Conservation (phyloP, 2,888 invertebrate genomes). For the Carabus problematicus region DNA sequence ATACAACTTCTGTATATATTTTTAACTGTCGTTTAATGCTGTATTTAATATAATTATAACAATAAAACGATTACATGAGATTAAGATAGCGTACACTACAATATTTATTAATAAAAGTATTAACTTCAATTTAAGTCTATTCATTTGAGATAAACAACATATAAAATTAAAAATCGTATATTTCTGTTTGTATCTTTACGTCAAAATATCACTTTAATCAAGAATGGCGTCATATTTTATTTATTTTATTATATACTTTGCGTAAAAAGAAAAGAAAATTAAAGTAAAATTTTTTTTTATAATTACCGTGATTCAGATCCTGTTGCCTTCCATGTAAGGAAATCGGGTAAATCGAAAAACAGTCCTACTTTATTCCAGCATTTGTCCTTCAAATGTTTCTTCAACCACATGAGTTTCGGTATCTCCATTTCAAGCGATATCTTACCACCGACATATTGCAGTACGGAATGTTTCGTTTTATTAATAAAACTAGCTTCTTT, state of each 20-base stretch:
- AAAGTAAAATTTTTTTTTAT: background rate
- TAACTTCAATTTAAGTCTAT: background rate
- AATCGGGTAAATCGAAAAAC: constrained; percentile 93
- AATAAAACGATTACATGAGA: too few relatives aligned
- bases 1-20: too few relatives aligned
- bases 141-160: background rate
- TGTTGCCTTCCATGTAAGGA: constrained; percentile 91
- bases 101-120: too few relatives aligned
- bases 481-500: constrained; percentile 84
- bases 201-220: too few relatives aligned
- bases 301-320: constrained; percentile 69
- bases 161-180: background rate
- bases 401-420: constrained; percentile 93
- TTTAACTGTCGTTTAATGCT: too few relatives aligned
- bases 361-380: constrained; percentile 76
- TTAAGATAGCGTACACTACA: too few relatives aligned
- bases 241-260: background rate
- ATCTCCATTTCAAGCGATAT: constrained; percentile 97
- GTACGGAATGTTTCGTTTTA: constrained; percentile 72
- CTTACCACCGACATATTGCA: constrained; percentile 88
- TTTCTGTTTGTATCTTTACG: background rate
- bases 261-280: too few relatives aligned
- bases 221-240: background rate
- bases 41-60: too few relatives aligned
- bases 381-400: constrained; percentile 68